Evolutionary conservation across 2,888 invertebrate genomes (phyloP), one percentile per base, ranked within the genome.

Genomic region (Synergus umbraculus): DNA sequence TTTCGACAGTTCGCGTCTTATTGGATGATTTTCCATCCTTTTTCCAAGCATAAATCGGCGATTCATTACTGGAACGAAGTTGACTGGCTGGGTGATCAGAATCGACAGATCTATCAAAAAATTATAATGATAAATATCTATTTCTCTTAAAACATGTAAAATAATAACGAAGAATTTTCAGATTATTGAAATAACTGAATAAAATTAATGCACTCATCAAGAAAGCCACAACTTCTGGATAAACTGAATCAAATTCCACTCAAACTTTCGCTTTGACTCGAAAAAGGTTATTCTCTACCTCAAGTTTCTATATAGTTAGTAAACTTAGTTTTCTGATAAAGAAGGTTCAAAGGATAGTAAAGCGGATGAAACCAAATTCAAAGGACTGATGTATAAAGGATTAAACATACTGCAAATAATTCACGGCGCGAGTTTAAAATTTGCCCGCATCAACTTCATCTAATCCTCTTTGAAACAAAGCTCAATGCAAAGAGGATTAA

Each of bases 11-110:
- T n/a, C 76, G 76, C n/a, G 76, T 79, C 46, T 81, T 79, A 43
- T 77, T 82, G 13, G 80, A 85, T 29, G 76, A 79, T n/a, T 77
- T 81, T 1, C 79, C 80, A 76, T 84, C 86, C 79, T 90, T 88
- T 81, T 90, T 89, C 90, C 90, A 90, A 10, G 85, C 82, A 77
- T 86, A 84, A 78, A 85, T 86, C 13, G 85, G 85, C 60, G 83
- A 85, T 64, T 86, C 85, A 7, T 81, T 77, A 44, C 76, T 84
- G 29, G 85, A 85, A 9, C 83, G 85, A 22, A 88, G 54, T 69
- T 91, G 90, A 78, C 84, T 87, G 29, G 83, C 80, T 0, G 87
- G 85, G 44, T 90, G 87, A 63, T 89, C 89, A 9, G 80, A 83
- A 64, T 88, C 88, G 18, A 86, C 81, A 13, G 82, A 37, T 29